Evolutionary conservation across 2,888 invertebrate genomes (phyloP), one percentile per base, ranked within the genome.

Genomic region (Lydus trimaculatus): DNA sequence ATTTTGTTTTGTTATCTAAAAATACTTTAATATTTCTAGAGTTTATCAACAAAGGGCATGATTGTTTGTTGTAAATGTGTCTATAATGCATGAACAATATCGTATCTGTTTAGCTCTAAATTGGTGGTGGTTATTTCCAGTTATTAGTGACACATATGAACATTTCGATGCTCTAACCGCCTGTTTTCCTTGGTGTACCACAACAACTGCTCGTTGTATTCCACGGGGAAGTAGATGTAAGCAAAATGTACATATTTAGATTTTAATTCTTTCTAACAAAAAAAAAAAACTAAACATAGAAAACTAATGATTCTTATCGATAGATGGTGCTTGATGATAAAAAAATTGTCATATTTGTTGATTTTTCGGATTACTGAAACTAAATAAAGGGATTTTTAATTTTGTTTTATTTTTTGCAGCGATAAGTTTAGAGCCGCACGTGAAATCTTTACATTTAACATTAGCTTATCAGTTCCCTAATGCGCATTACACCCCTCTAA

Each of bases 381-480:
- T 7, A 15, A 58, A n/a, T 25, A 28, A 6, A n/a, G 17, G 13
- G 1, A 36, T 3, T 36, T 36, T 13, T 11, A 36, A 7, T 6
- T 25, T 11, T 39, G 15, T 59, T 39, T 63, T n/a, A n/a, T n/a
- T 39, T 76, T 78, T 81, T 86, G 69, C 85, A 91, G 92, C 91
- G 20, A 90, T 93, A 76, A 90, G 89, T 79, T 86, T 93, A 79
- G 94, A 95, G 82, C 92, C 94, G 0, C 93, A 94, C 81, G 91
- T 93, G 64, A 95, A 96, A 84, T 94, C 94, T 11, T 87, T 96
- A 64, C 96, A 97, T 85, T 87, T 97, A 78, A 95, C 96, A 8
- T 86, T 97, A 80, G 96, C 96, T 20, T 96, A 96, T 86, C 94
- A 95, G 85, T 97, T 96, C 84, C 90, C 92, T 15, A 88, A 89